Conservation (phyloP, 2,113 vertebrate species). For the Phylloscopus whistleri region DNA sequence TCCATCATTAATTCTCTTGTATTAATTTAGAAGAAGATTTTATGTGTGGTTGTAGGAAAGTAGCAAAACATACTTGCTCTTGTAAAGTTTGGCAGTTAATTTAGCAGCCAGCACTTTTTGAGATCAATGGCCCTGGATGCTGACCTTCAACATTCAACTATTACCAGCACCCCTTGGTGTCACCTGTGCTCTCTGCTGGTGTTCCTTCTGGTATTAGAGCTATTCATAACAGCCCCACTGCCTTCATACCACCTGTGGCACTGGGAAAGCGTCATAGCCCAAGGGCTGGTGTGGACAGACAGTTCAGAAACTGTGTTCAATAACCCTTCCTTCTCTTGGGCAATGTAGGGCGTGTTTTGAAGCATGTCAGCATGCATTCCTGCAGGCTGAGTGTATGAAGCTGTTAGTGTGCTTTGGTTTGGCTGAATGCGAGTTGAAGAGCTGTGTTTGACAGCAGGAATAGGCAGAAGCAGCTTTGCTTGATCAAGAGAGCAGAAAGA, state of each 20-base stretch:
- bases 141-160: background rate
- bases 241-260: background rate
- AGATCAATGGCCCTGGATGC: background rate
- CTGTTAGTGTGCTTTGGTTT: background rate
- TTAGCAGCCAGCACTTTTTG: background rate
- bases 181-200: background rate
- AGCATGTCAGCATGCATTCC: background rate
- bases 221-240: background rate
- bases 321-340: background rate
- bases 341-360: accelerated
- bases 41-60: background rate
- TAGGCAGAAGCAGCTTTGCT: background rate
- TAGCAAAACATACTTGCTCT: background rate
- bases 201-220: background rate
- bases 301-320: background rate
- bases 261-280: background rate
- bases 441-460: background rate
- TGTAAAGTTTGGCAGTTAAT: background rate
- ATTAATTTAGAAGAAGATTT: background rate
- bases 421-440: background rate
- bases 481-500: background rate
- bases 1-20: background rate
- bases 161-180: background rate
- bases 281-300: background rate
- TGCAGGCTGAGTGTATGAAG: background rate